Percentiles rank a stretch among this genome's conserved stretches.
phyloP scores from a whole-genome alignment of 37 sponge, comb jelly and placozoan species.

The Dysidea cf. avara region DNA sequence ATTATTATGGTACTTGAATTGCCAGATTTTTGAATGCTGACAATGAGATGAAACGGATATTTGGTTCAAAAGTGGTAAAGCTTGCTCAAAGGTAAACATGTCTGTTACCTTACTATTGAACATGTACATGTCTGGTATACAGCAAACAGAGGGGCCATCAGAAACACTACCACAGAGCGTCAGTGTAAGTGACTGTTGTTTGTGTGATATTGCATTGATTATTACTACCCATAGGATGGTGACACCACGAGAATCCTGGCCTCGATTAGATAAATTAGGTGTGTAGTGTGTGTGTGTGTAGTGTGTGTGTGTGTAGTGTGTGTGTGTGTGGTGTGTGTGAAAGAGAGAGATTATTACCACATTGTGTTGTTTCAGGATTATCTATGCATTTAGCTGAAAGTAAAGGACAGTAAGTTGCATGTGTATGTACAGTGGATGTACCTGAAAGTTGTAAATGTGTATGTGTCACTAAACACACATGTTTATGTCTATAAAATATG shows the following conservation, averaged over 20 bases:
- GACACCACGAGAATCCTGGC: conserved; percentile 77
- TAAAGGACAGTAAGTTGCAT: conserved; percentile 54
- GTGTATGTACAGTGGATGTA: not conserved
- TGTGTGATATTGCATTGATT: not conserved
- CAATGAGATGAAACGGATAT: conserved; percentile 89
- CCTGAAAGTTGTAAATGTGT: not conserved
- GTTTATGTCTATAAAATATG: conserved; percentile 1
- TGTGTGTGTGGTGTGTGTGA: not conserved
- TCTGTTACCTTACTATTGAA: conserved; percentile 1
- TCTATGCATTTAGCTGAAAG: conserved; percentile 66
- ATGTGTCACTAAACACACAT: not conserved
- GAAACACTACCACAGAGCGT: conserved; percentile 36
- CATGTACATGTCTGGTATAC: too few relatives aligned
- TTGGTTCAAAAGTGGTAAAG: conserved; percentile 88
- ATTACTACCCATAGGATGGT: conserved; percentile 43
- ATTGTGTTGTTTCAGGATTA: conserved; percentile 36
- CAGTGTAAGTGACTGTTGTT: conserved; percentile 36
- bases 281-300: too few relatives aligned
- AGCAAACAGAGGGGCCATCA: conserved; percentile 33
- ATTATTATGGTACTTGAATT: not conserved
- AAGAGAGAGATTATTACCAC: not conserved
- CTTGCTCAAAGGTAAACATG: conserved; percentile 40
- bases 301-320: too few relatives aligned
- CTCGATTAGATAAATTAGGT: conserved; percentile 74
- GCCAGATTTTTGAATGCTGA: conserved; percentile 78